These are phyloP conservation scores for Enteromius argenteus DNA, from an alignment of 2,797 vertebrate genomes.

Conservation along the genomic window DNA sequence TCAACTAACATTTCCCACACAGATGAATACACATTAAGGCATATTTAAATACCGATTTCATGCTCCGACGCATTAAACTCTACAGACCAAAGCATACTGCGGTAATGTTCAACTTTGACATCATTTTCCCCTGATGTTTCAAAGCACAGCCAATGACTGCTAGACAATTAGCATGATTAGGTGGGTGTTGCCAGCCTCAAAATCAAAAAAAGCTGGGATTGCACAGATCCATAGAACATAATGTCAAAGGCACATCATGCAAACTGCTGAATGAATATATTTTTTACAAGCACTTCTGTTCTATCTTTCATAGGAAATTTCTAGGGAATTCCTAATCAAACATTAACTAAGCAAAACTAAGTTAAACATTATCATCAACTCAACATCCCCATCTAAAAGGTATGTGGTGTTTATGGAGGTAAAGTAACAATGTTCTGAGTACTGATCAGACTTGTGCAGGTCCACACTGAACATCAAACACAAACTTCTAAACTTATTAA, in stretches of 20 bases:
- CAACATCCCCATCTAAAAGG: not conserved
- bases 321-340: constrained; percentile 2
- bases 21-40: not conserved
- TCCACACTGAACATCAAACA: not conserved
- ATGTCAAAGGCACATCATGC: not conserved
- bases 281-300: not conserved
- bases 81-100: not conserved
- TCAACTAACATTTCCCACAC: not conserved
- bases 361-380: constrained; percentile 23
- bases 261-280: not conserved
- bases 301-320: not conserved
- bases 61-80: not conserved
- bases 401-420: not conserved
- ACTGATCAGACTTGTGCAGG: not conserved
- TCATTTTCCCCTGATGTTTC: not conserved
- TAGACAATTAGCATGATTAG: constrained; percentile 19
- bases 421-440: not conserved
- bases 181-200: constrained; percentile 6
- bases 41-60: not conserved
- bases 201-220: constrained; percentile 8
- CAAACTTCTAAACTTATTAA: not conserved
- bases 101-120: not conserved
- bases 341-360: constrained; percentile 7
- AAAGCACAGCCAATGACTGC: not conserved
- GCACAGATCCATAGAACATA: not conserved